Conservation (phyloP, 2,888 invertebrate genomes). For the Anorthoa munda region DNA sequence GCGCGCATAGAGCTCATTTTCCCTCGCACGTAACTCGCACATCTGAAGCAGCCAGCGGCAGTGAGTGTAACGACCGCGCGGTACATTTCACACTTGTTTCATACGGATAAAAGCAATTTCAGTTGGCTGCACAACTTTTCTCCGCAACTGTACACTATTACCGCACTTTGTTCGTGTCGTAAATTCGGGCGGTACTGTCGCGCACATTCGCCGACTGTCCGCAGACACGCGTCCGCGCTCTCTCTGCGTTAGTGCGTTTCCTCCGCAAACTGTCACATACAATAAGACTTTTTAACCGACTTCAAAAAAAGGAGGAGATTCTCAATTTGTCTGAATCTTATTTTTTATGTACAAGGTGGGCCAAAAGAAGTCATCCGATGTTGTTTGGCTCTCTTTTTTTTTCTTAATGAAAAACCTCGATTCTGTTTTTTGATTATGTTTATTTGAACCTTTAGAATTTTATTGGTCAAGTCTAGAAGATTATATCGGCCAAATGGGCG, state of each 20-base stretch:
- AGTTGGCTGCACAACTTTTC: conserved; percentile 35
- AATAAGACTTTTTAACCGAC: too few relatives aligned
- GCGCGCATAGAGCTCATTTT: not conserved
- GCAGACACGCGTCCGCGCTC: not conserved
- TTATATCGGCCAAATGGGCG: too few relatives aligned
- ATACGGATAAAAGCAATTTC: conserved; percentile 40
- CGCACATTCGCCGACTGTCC: not conserved
- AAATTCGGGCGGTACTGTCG: conserved; percentile 17
- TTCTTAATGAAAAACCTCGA: too few relatives aligned
- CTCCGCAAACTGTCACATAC: conserved; percentile 10
- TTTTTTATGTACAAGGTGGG: too few relatives aligned
- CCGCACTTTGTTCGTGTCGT: conserved; percentile 30
- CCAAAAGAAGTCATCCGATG: too few relatives aligned
- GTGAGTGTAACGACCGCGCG: conserved; percentile 32
- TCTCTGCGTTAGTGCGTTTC: not conserved
- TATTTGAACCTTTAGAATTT: too few relatives aligned
- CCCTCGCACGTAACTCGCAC: not conserved
- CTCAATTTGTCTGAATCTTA: too few relatives aligned
- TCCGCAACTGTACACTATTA: conserved; percentile 23
- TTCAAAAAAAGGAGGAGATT: too few relatives aligned
- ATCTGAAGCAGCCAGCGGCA: conserved; percentile 6
- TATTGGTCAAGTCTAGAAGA: too few relatives aligned
- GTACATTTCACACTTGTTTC: conserved; percentile 46
- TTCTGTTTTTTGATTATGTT: too few relatives aligned
- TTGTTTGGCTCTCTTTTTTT: too few relatives aligned